Evolutionary conservation across 2,888 invertebrate species (phyloP).

Genomic region (Tortricodes alternella): DNA sequence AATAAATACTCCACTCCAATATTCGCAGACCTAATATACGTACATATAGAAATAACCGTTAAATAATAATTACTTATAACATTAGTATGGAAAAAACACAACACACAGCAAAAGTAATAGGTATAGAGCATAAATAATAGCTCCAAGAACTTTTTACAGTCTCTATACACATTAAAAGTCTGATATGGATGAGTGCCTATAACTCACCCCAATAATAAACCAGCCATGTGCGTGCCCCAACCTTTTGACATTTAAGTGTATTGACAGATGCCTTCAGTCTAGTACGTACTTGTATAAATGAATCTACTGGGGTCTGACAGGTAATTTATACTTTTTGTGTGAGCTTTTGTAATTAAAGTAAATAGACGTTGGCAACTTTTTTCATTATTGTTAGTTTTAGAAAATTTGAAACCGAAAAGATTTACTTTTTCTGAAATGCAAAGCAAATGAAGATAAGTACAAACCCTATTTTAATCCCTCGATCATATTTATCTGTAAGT

Average conservation of each 20-base stretch:
- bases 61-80: neutral
- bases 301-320: neutral
- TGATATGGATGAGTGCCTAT: constrained; percentile 27
- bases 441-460: too few species aligned
- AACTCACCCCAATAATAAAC: constrained; percentile 25
- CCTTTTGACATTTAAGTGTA: constrained; percentile 13
- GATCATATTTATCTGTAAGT: too few species aligned
- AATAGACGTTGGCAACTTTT: too few species aligned
- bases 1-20: too few species aligned
- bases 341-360: neutral
- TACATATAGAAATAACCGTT: too few species aligned
- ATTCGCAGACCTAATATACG: too few species aligned
- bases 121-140: constrained; percentile 11
- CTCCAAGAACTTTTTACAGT: constrained; percentile 10
- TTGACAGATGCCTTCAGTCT: constrained; percentile 16
- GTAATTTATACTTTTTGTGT: neutral
- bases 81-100: neutral
- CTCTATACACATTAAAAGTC: constrained; percentile 23
- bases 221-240: constrained; percentile 13
- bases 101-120: neutral
- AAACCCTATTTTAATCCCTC: too few species aligned
- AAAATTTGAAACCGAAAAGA: too few species aligned
- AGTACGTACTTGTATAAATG: neutral
- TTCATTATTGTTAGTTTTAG: too few species aligned
- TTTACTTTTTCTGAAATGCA: too few species aligned